These are phyloP conservation scores for Centrocercus urophasianus DNA, from an alignment of 2,113 vertebrate species.

Conservation along the genomic window DNA sequence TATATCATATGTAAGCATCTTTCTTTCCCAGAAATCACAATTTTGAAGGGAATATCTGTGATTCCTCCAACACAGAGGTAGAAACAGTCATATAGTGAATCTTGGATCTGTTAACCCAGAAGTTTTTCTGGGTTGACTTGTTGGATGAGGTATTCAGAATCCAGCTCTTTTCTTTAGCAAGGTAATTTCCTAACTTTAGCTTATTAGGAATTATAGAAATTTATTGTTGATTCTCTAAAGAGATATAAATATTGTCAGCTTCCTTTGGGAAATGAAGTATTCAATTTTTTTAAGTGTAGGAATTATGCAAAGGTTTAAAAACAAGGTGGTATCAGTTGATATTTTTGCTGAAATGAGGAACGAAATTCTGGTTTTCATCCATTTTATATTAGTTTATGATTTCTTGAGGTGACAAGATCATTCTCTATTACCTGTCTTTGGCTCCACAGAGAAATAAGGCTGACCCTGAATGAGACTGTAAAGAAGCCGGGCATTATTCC, in stretches of 20 bases:
- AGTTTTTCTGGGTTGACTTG: not conserved
- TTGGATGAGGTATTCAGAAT: not conserved
- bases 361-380: not conserved
- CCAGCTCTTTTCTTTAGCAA: not conserved
- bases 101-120: not conserved
- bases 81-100: not conserved
- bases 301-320: not conserved
- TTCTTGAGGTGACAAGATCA: not conserved
- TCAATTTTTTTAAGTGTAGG: not conserved
- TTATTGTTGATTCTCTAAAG: not conserved
- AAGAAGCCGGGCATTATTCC: conserved; percentile 89
- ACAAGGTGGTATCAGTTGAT: not conserved
- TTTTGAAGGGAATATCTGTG: not conserved
- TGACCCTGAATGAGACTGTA: conserved; percentile 92
- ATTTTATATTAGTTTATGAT: not conserved
- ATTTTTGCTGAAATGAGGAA: not conserved
- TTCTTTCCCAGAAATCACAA: not conserved
- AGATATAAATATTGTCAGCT: not conserved
- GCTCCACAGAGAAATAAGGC: conserved; percentile 96
- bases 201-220: too few relatives aligned
- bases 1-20: not conserved
- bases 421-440: conserved; percentile 87
- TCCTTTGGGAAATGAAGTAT: not conserved
- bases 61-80: not conserved
- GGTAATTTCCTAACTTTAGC: not conserved